phyloP scores from a whole-genome alignment of 2,797 vertebrate genomes.

The Sebastes oblongus region DNA sequence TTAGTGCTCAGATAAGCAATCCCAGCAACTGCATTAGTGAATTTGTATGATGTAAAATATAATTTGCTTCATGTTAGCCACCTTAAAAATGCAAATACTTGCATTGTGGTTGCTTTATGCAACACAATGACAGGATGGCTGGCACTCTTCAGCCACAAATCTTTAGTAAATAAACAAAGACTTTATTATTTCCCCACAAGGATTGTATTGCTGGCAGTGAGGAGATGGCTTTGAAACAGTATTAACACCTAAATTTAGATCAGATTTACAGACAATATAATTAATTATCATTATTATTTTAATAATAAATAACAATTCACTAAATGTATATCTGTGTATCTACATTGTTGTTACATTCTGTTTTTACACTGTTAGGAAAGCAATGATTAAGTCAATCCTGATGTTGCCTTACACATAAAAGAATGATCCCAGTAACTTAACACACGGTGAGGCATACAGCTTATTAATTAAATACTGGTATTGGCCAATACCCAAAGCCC shows the following conservation, averaged over 20 bases:
- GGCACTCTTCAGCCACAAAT: constrained; percentile 10
- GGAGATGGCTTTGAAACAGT: not conserved
- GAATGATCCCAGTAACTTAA: too few relatives aligned
- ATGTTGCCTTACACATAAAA: too few relatives aligned
- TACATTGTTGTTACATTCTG: too few relatives aligned
- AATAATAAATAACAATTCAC: too few relatives aligned
- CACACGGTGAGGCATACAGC: too few relatives aligned
- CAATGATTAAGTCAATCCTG: too few relatives aligned
- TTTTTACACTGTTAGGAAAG: too few relatives aligned
- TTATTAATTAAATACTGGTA: too few relatives aligned
- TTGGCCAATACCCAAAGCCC: too few relatives aligned
- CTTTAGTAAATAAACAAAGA: not conserved
- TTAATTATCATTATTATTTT: not conserved
- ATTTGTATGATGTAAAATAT: constrained; percentile 15
- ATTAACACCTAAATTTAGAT: not conserved
- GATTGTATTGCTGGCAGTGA: not conserved
- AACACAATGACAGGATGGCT: not conserved
- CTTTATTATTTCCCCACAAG: not conserved
- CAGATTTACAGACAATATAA: not conserved
- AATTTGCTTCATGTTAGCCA: constrained; percentile 22
- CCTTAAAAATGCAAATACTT: constrained; percentile 49
- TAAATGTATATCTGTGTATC: too few relatives aligned
- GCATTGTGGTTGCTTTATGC: constrained; percentile 11
- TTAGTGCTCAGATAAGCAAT: not conserved
- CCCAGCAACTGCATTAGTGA: constrained; percentile 1